Evolutionary conservation across 2,113 vertebrate genomes (phyloP).

Genomic region (Thalassarche chlororhynchos): DNA sequence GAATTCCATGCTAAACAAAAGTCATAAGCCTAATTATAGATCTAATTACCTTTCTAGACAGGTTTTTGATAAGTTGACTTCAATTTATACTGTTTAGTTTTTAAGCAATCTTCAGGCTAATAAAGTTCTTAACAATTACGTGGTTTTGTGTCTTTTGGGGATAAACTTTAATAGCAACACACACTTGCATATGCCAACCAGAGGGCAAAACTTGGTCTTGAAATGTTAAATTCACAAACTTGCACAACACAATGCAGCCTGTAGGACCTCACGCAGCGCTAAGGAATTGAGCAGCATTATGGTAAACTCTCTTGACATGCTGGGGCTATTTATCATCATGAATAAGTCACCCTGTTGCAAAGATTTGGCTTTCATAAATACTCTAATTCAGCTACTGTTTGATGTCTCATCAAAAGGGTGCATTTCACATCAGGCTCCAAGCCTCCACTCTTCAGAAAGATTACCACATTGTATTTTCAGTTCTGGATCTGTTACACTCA

Average conservation of each 20-base stretch:
- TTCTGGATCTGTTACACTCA: not conserved
- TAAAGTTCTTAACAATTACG: not conserved
- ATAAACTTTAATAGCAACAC: not conserved
- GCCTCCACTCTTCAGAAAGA: not conserved
- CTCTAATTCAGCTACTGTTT: not conserved
- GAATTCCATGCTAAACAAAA: slow-evolving; percentile 58
- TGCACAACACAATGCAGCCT: not conserved
- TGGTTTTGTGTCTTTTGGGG: not conserved
- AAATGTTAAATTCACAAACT: not conserved
- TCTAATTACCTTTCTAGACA: slow-evolving; percentile 52
- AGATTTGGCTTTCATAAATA: not conserved
- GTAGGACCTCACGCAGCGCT: accelerated
- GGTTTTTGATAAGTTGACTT: slow-evolving; percentile 53
- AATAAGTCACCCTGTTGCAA: not conserved
- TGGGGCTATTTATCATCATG: not conserved
- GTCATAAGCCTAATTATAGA: not conserved
- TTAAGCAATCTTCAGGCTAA: slow-evolving; percentile 22
- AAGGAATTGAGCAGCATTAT: not conserved
- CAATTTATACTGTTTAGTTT: slow-evolving; percentile 25
- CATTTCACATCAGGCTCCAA: not conserved
- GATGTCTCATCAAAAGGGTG: not conserved
- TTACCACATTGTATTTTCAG: not conserved
- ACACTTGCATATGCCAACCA: not conserved
- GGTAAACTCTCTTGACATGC: not conserved
- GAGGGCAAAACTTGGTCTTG: not conserved